A percentile compares a stretch with the other conserved stretches of the same genome.
These are phyloP conservation scores for Conus betulinus DNA, from an alignment of 1,140 invertebrate species.

Conservation along the genomic window DNA sequence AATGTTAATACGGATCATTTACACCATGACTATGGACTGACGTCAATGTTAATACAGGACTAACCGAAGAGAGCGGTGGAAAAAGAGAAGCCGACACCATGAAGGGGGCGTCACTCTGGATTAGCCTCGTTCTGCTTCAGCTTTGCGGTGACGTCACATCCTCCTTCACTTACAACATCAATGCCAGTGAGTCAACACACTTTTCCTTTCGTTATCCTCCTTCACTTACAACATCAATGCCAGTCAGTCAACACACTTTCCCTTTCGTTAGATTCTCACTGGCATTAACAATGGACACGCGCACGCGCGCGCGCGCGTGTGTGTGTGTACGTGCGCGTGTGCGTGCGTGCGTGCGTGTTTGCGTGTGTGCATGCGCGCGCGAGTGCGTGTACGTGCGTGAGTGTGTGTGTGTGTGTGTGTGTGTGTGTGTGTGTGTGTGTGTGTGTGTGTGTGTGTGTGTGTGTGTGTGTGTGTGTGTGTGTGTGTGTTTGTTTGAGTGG, in stretches of 20 bases:
- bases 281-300: not conserved
- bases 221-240: not conserved
- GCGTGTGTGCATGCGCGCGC: too few species aligned
- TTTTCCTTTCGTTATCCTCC: too few species aligned
- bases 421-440: too few species aligned
- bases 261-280: too few species aligned
- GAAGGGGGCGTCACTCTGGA: not conserved
- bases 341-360: not conserved
- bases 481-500: too few species aligned
- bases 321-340: not conserved
- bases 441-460: too few species aligned
- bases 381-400: too few species aligned
- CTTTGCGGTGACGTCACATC: not conserved
- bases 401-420: too few species aligned
- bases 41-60: not conserved
- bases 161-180: conserved; percentile 5
- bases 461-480: too few species aligned
- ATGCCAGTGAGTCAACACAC: not conserved
- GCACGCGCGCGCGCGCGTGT: too few species aligned
- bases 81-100: not conserved
- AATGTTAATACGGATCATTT: too few species aligned
- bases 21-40: not conserved
- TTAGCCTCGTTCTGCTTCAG: not conserved
- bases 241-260: not conserved
- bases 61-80: not conserved